Base-by-base conservation (phyloP, 2,888 invertebrate genomes). In the Dicroscelio sp. region DNA sequence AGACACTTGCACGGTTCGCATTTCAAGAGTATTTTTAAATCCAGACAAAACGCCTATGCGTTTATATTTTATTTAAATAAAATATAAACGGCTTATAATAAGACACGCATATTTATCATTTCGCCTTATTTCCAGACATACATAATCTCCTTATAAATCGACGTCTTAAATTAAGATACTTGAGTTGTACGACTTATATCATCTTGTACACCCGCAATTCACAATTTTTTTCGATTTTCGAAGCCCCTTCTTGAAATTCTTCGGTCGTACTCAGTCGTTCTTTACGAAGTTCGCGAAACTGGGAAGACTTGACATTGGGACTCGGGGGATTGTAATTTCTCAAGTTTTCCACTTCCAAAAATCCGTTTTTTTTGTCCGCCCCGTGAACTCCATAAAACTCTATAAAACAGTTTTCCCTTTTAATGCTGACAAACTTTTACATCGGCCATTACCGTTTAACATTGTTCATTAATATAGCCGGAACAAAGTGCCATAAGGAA, bases 241-340 rank as follows among this genome's bases (percentile, higher is more conserved):
- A 75, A n/a, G 67, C 12, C 27, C 23, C 14, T 52, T 38, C 30
- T 48, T 90, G 75, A 80, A 80, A 90, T 90, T 90, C 90, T 33
- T 10, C 23, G 25, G 27, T 52, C 48, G 85, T 33, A 55, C 55
- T 48, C 80, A 78, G 82, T 88, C 88, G 65, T 86, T 88, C 80
- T 84, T 76, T 38, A 79, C 76, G 43, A 88, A 90, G 80, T 73
- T 76, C 79, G 60, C 73, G 80, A 88, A 88, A n/a, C n/a, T n/a
- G n/a, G n/a, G n/a, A n/a, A n/a, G n/a, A 90, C 91, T 88, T 88
- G 91, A 91, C 91, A 91, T 86, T 91, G 88, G 91, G 88, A 88
- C 88, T 82, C 88, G 43, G 43, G 91, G 91, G 86, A 91, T 86
- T 88, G 85, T 88, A 90, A 90, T 90, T 90, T 90, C 90, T 88